These are phyloP conservation scores for Augochlorella aurata DNA, from an alignment of 2,888 invertebrate species.

Conservation along the genomic window DNA sequence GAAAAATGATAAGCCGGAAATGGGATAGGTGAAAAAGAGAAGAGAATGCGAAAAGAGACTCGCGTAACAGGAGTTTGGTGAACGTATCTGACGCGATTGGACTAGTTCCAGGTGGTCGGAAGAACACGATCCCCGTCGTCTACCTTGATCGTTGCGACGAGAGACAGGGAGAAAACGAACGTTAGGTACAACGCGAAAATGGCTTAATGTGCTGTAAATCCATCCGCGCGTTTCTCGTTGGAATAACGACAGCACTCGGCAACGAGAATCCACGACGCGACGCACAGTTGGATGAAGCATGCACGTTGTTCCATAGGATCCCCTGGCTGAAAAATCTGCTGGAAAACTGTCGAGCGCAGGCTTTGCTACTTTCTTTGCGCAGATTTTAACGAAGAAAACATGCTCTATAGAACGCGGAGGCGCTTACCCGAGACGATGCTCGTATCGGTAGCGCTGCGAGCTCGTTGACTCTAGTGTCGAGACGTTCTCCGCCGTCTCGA, in stretches of 20 bases:
- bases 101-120: constrained; percentile 65
- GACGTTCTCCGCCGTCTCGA: constrained; percentile 6
- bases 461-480: constrained; percentile 25
- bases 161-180: constrained; percentile 50
- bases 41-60: not conserved
- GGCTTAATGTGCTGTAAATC: constrained; percentile 76
- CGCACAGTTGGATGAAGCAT: not conserved
- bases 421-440: constrained; percentile 2
- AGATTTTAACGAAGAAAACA: not conserved
- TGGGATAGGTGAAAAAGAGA: too few species aligned
- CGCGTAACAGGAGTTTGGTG: not conserved
- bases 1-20: too few species aligned
- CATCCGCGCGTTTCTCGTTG: constrained; percentile 65
- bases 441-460: constrained; percentile 35
- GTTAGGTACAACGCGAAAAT: constrained; percentile 74
- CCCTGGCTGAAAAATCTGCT: not conserved
- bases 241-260: constrained; percentile 29
- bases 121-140: constrained; percentile 16
- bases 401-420: not conserved
- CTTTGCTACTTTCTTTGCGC: not conserved
- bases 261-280: not conserved
- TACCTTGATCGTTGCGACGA: constrained; percentile 40
- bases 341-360: not conserved
- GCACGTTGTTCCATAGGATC: not conserved
- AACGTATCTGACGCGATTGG: constrained; percentile 49